Evolutionary conservation across 1,140 invertebrate genomes (phyloP).

Genomic region (Meloidogyne floridensis): DNA sequence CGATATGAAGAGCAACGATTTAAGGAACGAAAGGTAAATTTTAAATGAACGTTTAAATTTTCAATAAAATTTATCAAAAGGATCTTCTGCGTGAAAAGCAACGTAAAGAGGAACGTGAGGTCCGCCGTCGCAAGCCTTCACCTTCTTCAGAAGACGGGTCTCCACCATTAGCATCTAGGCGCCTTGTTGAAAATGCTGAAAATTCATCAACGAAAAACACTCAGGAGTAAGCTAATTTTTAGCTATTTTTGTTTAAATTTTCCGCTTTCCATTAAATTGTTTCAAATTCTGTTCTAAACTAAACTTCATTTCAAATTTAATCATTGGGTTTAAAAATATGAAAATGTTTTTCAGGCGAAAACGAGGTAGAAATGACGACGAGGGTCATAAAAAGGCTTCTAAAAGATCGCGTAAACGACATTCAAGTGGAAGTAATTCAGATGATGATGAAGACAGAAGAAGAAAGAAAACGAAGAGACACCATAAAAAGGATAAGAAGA

Average conservation of each 20-base stretch:
- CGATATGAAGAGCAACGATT: conserved; percentile 19
- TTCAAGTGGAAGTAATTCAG: conserved; percentile 17
- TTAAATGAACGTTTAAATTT: neutral
- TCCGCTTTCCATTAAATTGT: too few relatives aligned
- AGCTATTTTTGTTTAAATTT: too few relatives aligned
- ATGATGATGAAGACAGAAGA: conserved; percentile 19
- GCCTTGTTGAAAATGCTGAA: conserved; percentile 8
- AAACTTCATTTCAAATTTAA: too few relatives aligned
- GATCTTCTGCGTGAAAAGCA: conserved; percentile 18
- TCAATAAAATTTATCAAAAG: neutral
- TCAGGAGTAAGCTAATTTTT: neutral
- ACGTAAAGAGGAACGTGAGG: conserved; percentile 12
- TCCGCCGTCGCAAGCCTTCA: neutral
- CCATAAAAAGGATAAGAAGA: conserved; percentile 33
- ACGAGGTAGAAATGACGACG: conserved; percentile 22
- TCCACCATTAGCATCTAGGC: neutral
- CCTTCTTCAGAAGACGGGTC: conserved; percentile 10
- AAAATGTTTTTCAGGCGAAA: neutral
- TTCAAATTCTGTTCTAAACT: too few relatives aligned
- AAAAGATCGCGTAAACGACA: neutral
- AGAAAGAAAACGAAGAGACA: conserved; percentile 25
- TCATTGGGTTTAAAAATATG: too few relatives aligned
- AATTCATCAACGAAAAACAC: neutral
- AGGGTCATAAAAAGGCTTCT: conserved; percentile 13
- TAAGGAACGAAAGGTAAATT: conserved; percentile 19